Conservation (phyloP, 2,113 vertebrate genomes). For the Zingel zingel region DNA sequence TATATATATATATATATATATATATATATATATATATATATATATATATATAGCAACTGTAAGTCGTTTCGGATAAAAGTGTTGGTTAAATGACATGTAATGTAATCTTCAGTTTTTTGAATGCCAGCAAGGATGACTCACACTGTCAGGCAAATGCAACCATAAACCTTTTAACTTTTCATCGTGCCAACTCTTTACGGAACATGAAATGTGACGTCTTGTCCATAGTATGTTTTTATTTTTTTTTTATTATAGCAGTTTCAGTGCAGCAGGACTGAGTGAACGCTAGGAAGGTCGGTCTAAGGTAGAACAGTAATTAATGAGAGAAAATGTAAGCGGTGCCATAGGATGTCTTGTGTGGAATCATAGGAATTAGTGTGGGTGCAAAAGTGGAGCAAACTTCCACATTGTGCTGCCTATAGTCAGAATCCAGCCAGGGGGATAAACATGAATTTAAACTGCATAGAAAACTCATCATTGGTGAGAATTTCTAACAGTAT, state of each 20-base stretch:
- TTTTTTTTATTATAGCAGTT: background rate
- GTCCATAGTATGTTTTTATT: background rate
- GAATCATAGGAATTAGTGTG: no score
- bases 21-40: no score
- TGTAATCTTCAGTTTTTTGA: background rate
- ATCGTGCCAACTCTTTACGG: background rate
- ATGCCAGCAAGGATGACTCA: slow-evolving; percentile 10
- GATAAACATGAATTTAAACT: background rate
- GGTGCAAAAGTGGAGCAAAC: slow-evolving; percentile 10
- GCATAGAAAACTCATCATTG: background rate
- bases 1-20: no score
- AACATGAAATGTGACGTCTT: background rate
- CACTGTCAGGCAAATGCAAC: background rate
- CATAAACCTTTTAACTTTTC: slow-evolving; percentile 12
- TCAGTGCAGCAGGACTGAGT: background rate
- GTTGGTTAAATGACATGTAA: no score
- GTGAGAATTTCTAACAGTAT: background rate
- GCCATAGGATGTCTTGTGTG: background rate
- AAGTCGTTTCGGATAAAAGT: no score
- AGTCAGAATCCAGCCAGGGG: background rate
- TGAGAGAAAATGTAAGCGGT: background rate
- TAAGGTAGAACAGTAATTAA: background rate
- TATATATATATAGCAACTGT: no score
- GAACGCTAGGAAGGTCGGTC: background rate
- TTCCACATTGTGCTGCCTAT: background rate